Evolutionary conservation across 2,888 invertebrate genomes (phyloP), one percentile per base, ranked within the genome.

Genomic region (Poecilobothrus nobilitatus): DNA sequence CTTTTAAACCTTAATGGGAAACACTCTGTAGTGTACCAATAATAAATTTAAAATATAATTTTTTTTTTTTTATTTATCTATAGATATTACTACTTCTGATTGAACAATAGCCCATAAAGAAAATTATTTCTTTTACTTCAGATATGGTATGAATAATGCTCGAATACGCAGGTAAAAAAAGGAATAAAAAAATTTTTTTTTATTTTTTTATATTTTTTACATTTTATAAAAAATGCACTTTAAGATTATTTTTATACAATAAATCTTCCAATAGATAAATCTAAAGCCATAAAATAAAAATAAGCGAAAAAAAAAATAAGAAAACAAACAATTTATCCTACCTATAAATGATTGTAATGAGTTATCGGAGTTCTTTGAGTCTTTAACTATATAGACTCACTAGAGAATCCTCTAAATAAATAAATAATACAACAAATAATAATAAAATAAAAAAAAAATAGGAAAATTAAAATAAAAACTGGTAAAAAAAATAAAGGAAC

Each of bases 241-340:
- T 37, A 8, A 37, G 37, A 12, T 37, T 37, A 8, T 37, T 37
- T 8, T 4, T 37, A 37, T 37, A 37, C 12, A 12, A 37, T 53
- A 53, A 53, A 53, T 53, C 53, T 53, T 53, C 15, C 53, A 53
- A n/a, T 53, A 53, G 53, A 53, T 53, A 53, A 53, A 53, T 53
- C n/a, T 18, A 53, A 53, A 53, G n/a, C 9, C 15, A 53, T 18
- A 53, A 37, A 37, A 37, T 37, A 37, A 37, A 8, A 7, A 27
- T 27, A 27, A 27, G 5, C 27, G 27, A 27, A 27, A 4, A 27
- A 27, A 5, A 37, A 37, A 37, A 8, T 2, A 8, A 37, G 7
- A 37, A 37, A 10, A 37, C 2, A 10, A 37, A 37, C 8, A 7
- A 8, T 10, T 37, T 37, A 37, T 37, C 37, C 37, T 12, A 37